Evolutionary conservation across 2,797 vertebrate species (phyloP).

Genomic region (Xerus rutilus): DNA sequence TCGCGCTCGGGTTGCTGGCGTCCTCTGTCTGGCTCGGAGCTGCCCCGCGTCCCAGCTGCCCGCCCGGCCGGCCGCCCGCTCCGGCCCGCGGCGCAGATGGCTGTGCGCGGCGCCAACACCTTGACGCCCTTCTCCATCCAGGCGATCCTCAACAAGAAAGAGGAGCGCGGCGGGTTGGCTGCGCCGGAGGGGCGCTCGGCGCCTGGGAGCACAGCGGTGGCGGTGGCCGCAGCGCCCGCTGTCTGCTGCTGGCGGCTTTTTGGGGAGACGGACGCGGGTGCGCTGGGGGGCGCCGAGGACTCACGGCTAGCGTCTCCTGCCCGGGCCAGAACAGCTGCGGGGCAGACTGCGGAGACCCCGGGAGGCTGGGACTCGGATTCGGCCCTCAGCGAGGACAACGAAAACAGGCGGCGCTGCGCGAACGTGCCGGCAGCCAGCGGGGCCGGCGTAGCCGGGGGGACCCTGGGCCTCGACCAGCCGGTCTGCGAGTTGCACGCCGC

Average conservation of each 20-base stretch:
- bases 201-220: constrained; percentile 67
- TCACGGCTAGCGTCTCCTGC: constrained; percentile 67
- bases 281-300: constrained; percentile 75
- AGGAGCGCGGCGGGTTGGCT: constrained; percentile 86
- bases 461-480: constrained; percentile 58
- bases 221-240: constrained; percentile 60
- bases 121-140: constrained; percentile 98
- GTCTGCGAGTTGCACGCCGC: constrained; percentile 72
- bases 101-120: constrained; percentile 93
- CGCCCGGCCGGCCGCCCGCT: background rate
- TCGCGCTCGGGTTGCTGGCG: constrained; percentile 18
- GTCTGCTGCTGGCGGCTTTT: constrained; percentile 96
- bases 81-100: constrained; percentile 89
- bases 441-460: constrained; percentile 55
- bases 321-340: constrained; percentile 68
- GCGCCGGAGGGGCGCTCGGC: constrained; percentile 77
- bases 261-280: constrained; percentile 88
- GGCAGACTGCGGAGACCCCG: constrained; percentile 86
- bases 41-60: constrained; percentile 30
- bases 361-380: constrained; percentile 96
- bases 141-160: constrained; percentile 97
- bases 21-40: constrained; percentile 2
- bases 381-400: constrained; percentile 94
- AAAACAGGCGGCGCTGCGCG: constrained; percentile 87
- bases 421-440: constrained; percentile 65